Conservation (phyloP, 1,140 invertebrate species). For the Solenopsis invicta region DNA sequence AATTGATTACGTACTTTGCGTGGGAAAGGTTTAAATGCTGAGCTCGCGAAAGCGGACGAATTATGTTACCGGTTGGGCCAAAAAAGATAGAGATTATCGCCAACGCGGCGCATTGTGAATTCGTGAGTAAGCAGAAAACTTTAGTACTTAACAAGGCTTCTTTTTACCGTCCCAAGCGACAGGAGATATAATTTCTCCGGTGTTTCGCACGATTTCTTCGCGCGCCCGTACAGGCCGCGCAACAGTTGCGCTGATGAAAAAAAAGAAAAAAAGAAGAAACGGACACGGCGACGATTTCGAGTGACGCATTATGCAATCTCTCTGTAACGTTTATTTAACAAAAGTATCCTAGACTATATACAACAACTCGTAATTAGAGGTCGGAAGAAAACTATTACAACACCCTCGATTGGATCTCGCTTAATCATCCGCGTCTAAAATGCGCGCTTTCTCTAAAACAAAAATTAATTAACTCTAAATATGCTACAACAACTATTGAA, state of each 20-base stretch:
- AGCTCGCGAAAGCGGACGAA: slow-evolving; percentile 4
- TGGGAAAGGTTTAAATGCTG: not conserved
- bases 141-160: not conserved
- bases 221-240: not conserved
- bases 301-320: slow-evolving; percentile 28
- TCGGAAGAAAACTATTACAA: slow-evolving; percentile 40
- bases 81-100: slow-evolving; percentile 22
- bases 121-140: slow-evolving; percentile 1
- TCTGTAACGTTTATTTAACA: slow-evolving; percentile 59
- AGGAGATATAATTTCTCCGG: slow-evolving; percentile 40
- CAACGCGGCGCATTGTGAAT: slow-evolving; percentile 27
- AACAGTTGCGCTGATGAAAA: slow-evolving; percentile 21
- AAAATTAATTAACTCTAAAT: slow-evolving; percentile 20
- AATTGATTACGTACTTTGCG: slow-evolving; percentile 12
- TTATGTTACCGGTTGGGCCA: not conserved
- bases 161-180: slow-evolving; percentile 3
- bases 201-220: slow-evolving; percentile 37
- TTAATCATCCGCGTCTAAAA: slow-evolving; percentile 44
- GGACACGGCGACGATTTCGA: slow-evolving; percentile 8
- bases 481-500: not conserved
- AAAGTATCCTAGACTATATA: slow-evolving; percentile 52
- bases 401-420: not conserved
- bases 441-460: slow-evolving; percentile 45
- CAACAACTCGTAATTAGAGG: slow-evolving; percentile 44
- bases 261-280: not conserved